These are phyloP conservation scores for Pardosa pseudoannulata DNA, from an alignment of 2,888 invertebrate species.

Conservation along the genomic window DNA sequence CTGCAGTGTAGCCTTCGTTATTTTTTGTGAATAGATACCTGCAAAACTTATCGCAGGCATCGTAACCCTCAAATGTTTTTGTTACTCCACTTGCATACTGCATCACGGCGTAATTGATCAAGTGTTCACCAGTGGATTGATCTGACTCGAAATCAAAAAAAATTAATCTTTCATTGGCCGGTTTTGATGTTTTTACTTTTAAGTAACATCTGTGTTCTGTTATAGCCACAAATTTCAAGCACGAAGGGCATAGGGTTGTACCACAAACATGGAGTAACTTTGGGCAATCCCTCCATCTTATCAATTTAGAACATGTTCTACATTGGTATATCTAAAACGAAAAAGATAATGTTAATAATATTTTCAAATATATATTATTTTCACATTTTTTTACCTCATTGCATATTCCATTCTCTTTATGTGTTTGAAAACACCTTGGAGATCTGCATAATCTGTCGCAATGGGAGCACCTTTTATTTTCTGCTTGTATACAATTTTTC, in stretches of 20 bases:
- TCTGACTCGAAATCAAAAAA: conserved; percentile 32
- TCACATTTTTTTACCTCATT: conserved; percentile 6
- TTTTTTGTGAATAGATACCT: background rate
- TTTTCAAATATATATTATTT: background rate
- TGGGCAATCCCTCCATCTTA: background rate
- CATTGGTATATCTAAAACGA: background rate
- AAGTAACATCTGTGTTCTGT: conserved; percentile 1
- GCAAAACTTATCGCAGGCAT: conserved; percentile 1
- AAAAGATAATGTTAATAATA: conserved; percentile 7
- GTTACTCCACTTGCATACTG: conserved; percentile 19
- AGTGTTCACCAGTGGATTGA: conserved; percentile 15
- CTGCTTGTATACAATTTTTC: background rate
- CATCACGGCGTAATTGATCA: background rate
- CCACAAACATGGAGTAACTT: background rate
- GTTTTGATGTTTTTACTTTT: background rate
- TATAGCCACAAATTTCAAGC: background rate
- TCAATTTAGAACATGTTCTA: conserved; percentile 27
- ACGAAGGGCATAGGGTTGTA: background rate
- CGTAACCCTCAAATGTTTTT: background rate
- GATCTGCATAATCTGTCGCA: conserved; percentile 11
- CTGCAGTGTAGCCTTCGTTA: conserved; percentile 19
- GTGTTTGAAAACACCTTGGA: background rate
- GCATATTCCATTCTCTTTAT: conserved; percentile 11
- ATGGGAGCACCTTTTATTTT: background rate
- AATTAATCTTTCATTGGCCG: background rate